Evolutionary conservation across 2,113 vertebrate genomes (phyloP).

Genomic region (Hydropotes inermis): DNA sequence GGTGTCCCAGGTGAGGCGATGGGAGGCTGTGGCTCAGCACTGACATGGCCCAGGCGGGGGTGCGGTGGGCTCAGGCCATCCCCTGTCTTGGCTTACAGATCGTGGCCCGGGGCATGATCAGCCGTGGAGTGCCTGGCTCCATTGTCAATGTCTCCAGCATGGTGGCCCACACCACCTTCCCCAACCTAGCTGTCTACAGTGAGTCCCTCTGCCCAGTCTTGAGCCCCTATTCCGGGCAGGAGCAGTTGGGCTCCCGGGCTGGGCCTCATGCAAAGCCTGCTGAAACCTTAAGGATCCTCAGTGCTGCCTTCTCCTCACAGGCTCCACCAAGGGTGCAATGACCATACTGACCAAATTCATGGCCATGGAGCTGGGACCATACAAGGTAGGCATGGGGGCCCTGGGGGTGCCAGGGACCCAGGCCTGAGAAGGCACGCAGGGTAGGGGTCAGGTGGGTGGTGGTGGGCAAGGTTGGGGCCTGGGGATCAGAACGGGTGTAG

Average conservation of each 20-base stretch:
- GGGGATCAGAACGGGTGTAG: background rate
- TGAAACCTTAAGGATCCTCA: too few relatives aligned
- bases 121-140: conserved; percentile 83
- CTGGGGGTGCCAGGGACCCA: background rate
- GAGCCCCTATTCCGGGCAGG: fast-evolving
- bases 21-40: background rate
- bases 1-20: conserved; percentile 77
- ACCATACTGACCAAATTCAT: conserved; percentile 94
- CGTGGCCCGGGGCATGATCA: conserved; percentile 88
- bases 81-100: conserved; percentile 77
- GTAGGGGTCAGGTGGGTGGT: background rate
- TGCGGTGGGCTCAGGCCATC: fast-evolving
- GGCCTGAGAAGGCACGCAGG: background rate
- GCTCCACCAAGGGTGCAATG: conserved; percentile 91
- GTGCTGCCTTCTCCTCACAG: conserved; percentile 69
- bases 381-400: conserved; percentile 82
- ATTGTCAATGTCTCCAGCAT: conserved; percentile 95
- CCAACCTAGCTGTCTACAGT: conserved; percentile 88
- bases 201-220: conserved; percentile 65
- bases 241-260: too few relatives aligned
- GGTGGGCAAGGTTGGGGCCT: background rate
- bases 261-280: background rate
- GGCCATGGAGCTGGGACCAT: conserved; percentile 91
- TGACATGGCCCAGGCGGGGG: fast-evolving
- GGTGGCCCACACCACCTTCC: conserved; percentile 83